phyloP scores from a whole-genome alignment of 2,888 invertebrate genomes.

The Oscheius myriophilus region DNA sequence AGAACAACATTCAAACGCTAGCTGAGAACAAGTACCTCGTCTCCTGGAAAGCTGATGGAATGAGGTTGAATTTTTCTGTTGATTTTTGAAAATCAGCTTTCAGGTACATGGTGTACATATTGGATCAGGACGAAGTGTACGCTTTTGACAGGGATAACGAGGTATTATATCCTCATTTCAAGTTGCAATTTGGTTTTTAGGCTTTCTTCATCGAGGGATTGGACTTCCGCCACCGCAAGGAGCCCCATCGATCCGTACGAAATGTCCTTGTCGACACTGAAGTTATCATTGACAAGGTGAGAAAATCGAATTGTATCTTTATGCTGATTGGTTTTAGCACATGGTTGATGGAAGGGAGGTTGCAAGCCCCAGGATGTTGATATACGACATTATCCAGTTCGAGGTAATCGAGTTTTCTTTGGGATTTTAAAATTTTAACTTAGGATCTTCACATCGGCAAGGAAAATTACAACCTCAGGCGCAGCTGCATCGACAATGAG shows the following conservation, averaged over 20 bases:
- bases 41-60: slow-evolving; percentile 99
- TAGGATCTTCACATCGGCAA: slow-evolving; percentile 81
- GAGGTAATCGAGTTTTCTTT: slow-evolving; percentile 73
- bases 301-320: neutral
- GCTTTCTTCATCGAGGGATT: slow-evolving; percentile 80
- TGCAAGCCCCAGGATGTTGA: slow-evolving; percentile 86
- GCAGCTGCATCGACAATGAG: slow-evolving; percentile 80
- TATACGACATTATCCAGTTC: slow-evolving; percentile 90
- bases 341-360: slow-evolving; percentile 52
- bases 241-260: slow-evolving; percentile 73
- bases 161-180: slow-evolving; percentile 72
- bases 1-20: slow-evolving; percentile 80
- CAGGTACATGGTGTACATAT: slow-evolving; percentile 95
- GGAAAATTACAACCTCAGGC: slow-evolving; percentile 82
- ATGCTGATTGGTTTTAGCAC: slow-evolving; percentile 74
- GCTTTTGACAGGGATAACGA: slow-evolving; percentile 95
- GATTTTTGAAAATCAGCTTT: slow-evolving; percentile 17
- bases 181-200: neutral
- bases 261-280: slow-evolving; percentile 67
- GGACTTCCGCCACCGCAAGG: slow-evolving; percentile 82
- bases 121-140: slow-evolving; percentile 85
- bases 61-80: slow-evolving; percentile 76
- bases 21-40: slow-evolving; percentile 87
- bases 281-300: slow-evolving; percentile 66
- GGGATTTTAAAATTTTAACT: slow-evolving; percentile 12